Conservation (phyloP, 1,140 invertebrate genomes). For the Drosophila subpulchrella region DNA sequence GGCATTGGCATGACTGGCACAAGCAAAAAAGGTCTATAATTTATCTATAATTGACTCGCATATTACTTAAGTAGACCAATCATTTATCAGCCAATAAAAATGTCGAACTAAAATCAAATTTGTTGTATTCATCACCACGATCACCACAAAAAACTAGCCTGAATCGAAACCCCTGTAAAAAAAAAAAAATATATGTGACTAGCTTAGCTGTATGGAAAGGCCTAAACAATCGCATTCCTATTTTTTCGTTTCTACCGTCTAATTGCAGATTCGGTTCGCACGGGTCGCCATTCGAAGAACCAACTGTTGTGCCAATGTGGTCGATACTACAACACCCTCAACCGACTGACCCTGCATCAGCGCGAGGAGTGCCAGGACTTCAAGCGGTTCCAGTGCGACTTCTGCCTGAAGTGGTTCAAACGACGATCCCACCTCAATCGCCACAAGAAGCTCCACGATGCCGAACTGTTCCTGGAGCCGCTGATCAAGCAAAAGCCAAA, state of each 20-base stretch:
- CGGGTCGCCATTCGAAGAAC: slow-evolving; percentile 53
- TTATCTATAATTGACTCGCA: slow-evolving; percentile 14
- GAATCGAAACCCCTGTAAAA: slow-evolving; percentile 14
- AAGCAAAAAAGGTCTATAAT: slow-evolving; percentile 40
- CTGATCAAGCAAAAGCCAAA: slow-evolving; percentile 41
- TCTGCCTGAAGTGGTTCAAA: slow-evolving; percentile 74
- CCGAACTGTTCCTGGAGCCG: slow-evolving; percentile 42
- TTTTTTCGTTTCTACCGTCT: slow-evolving; percentile 41
- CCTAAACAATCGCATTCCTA: slow-evolving; percentile 31
- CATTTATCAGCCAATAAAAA: slow-evolving; percentile 55
- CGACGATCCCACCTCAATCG: slow-evolving; percentile 69
- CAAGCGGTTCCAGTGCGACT: slow-evolving; percentile 69
- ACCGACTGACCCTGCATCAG: slow-evolving; percentile 62
- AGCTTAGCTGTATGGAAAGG: slow-evolving; percentile 29
- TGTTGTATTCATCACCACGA: slow-evolving; percentile 54
- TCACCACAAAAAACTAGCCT: slow-evolving; percentile 11
- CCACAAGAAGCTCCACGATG: slow-evolving; percentile 64
- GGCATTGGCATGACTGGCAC: slow-evolving; percentile 3
- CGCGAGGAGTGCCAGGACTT: slow-evolving; percentile 75
- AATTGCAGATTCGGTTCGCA: slow-evolving; percentile 44
- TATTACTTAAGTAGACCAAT: slow-evolving; percentile 45
- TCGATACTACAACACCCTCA: slow-evolving; percentile 67
- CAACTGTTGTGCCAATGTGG: slow-evolving; percentile 71
- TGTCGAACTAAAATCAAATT: slow-evolving; percentile 52
- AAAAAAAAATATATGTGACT: slow-evolving; percentile 1